These are phyloP conservation scores for Acrossocheilus fasciatus DNA, from an alignment of 2,797 vertebrate species.

Conservation along the genomic window DNA sequence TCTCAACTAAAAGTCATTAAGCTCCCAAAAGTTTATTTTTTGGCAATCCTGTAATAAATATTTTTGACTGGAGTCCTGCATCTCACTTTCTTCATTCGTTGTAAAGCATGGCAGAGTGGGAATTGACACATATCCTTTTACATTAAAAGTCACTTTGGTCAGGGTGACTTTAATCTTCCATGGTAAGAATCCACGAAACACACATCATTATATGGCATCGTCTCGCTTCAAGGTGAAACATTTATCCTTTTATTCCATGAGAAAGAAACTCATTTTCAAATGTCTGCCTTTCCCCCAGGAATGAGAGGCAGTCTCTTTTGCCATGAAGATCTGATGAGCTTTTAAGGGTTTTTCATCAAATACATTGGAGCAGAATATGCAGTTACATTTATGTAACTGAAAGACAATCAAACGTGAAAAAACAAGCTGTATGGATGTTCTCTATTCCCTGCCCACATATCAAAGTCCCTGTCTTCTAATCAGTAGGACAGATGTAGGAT, in stretches of 20 bases:
- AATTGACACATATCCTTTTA: conserved; percentile 56
- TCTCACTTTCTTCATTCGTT: conserved; percentile 8
- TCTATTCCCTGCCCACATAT: conserved; percentile 43
- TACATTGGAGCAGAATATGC: conserved; percentile 37
- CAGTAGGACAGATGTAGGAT: conserved; percentile 47
- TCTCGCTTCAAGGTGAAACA: conserved; percentile 50
- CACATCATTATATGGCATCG: conserved; percentile 51
- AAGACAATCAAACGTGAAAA: conserved; percentile 27
- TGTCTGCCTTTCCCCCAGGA: conserved; percentile 35
- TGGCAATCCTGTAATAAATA: neutral
- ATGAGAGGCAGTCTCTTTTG: conserved; percentile 32
- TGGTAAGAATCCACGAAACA: conserved; percentile 55
- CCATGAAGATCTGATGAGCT: conserved; percentile 47
- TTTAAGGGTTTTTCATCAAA: conserved; percentile 47
- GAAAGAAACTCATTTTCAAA: conserved; percentile 34
- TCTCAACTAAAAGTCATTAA: neutral
- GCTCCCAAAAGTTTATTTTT: neutral
- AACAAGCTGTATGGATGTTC: conserved; percentile 28
- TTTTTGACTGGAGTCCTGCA: neutral
- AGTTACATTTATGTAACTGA: conserved; percentile 18
- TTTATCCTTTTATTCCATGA: conserved; percentile 55
- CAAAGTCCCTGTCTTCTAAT: conserved; percentile 52
- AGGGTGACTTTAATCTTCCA: conserved; percentile 61
- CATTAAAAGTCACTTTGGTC: conserved; percentile 60
- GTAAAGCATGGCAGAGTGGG: conserved; percentile 38